Base-by-base conservation (phyloP, 2,888 invertebrate genomes). In the Alloplasta piceator region DNA sequence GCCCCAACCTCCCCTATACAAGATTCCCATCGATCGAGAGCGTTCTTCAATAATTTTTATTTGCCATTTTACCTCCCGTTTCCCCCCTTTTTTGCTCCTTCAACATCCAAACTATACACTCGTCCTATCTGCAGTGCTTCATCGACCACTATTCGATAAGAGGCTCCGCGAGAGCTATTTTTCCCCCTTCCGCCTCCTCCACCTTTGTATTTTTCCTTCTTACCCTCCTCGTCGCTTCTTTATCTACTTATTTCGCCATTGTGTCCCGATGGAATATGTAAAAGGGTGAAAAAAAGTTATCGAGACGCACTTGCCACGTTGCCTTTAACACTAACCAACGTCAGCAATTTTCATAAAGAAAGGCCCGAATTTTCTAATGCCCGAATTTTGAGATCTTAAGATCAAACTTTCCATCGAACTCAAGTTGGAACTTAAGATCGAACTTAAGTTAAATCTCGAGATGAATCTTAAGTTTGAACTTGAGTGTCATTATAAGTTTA, bases 71-170 rank as follows among this genome's bases (percentile, higher is more conserved):
- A 64, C 64, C 73, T 64, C 64, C 12, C 14, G 14, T 14, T 14
- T 52, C 52, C 52, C 12, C 52, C 52, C 26, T 78, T 41, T 64
- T 46, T 50, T 38, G 39, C 41, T n/a, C 9, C 43, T 38, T 71
- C 7, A 14, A 52, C 48, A 41, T 63, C 48, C 38, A 43, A 55
- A 16, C 38, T 26, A 38, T 56, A 39, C 14, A 60, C 52, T 61
- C 66, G 12, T 52, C n/a, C 48, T 83, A 83, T 78, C 83, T 79
- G 78, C 77, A 55, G 14, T 36, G 43, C 68, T 26, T 83, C 82
- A 85, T 85, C 85, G 84, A 85, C 84, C 83, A 80, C 83, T 86
- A 84, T 73, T 3, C 87, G 87, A 86, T 87, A n/a, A 41, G 16
- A 5, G 36, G 16, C 5, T 10, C 2, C 43, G 14, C 71, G 16